Evolutionary conservation across 1,140 invertebrate species (phyloP), one percentile per base, ranked within the genome.

Genomic region (Callitettix versicolor): DNA sequence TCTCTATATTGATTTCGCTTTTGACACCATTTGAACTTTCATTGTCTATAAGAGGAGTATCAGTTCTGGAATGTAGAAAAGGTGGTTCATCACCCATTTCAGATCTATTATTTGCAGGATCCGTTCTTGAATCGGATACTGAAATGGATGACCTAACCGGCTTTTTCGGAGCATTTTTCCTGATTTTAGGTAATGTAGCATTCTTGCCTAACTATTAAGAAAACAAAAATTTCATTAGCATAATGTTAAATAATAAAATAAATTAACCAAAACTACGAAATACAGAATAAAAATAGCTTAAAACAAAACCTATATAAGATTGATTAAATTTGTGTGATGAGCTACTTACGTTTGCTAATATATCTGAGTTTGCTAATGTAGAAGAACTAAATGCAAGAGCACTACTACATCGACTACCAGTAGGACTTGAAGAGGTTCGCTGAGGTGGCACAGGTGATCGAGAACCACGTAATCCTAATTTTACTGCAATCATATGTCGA

Each of bases 341-440:
- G 20, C 15, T 49, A 36, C 48, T 51, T 21, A 51, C 48, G 36
- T 51, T 51, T 9, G 48, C n/a, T 15, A 51, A 51, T 36, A 51
- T 51, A 38, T 51, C 48, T 9, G 15, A 21, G 33, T 51, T 26
- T 21, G 22, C 21, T 15, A 34, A 36, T 11, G 34, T 26, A 18
- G 46, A 14, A 14, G 48, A 51, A 15, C 30, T 34, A 20, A 51
- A 51, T 18, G 48, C 48, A 15, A 51, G 48, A 14, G 48, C 48
- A 38, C 30, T 38, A 26, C 48, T 51, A 17, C 48, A 51, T 1
- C 48, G 48, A 14, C 30, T 30, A 7, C 30, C 36, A 14, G 48
- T 36, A 6, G 48, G 48, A 21, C 33, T 51, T 3, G 48, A 51
- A 1, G 48, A 51, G 1, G 36, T 21, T 4, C 48, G 11, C 33